phyloP scores from a whole-genome alignment of 92 coral and sea anemone genomes.

The Diadumene lineata region DNA sequence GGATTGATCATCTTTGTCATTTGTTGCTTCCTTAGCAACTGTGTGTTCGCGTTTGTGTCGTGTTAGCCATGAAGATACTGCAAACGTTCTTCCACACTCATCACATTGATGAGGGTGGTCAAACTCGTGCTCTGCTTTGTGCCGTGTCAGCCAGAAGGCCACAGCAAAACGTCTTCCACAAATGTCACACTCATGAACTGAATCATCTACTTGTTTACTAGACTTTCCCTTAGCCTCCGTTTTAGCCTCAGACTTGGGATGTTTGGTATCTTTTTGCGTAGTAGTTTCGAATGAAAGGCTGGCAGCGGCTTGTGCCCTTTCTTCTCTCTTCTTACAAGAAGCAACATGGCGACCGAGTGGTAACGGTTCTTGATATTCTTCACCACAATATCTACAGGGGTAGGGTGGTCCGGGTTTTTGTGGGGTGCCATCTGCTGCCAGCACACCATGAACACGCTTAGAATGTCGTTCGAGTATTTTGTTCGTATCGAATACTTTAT shows the following conservation, averaged over 20 bases:
- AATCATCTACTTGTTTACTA: background rate
- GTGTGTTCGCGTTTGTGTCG: conserved; percentile 35
- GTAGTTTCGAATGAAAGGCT: conserved; percentile 1
- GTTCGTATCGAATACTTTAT: conserved; percentile 20
- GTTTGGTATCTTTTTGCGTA: background rate
- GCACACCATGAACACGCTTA: conserved; percentile 17
- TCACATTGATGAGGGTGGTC: conserved; percentile 16
- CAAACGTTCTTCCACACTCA: conserved; percentile 36
- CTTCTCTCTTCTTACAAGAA: conserved; percentile 15
- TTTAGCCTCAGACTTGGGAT: background rate
- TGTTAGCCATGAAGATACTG: conserved; percentile 35
- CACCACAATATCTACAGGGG: conserved; percentile 16
- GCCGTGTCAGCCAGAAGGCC: conserved; percentile 42
- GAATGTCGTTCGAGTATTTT: conserved; percentile 15
- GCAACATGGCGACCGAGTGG: conserved; percentile 21
- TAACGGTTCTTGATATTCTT: conserved; percentile 24
- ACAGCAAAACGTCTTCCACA: conserved; percentile 34
- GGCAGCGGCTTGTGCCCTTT: conserved; percentile 4
- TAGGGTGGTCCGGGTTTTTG: conserved; percentile 15
- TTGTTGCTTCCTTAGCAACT: background rate
- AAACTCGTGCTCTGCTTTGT: conserved; percentile 25
- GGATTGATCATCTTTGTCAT: background rate
- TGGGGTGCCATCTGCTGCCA: background rate
- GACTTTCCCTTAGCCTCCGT: background rate
- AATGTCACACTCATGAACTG: conserved; percentile 19